Evolutionary conservation across 2,113 vertebrate species (phyloP).

Genomic region (Gavia stellata): DNA sequence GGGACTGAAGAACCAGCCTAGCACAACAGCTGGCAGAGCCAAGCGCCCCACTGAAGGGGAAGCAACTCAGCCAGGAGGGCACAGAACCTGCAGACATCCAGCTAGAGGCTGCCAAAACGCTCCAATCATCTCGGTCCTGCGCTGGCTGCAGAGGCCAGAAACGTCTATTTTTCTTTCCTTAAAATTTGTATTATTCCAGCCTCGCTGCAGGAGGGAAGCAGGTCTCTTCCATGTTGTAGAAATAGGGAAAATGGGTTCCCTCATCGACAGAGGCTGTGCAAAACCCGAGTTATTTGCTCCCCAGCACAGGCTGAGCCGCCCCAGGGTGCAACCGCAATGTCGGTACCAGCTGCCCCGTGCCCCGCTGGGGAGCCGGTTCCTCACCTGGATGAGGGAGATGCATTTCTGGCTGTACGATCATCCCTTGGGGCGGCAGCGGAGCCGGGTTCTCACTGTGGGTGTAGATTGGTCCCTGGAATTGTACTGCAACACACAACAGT

Average conservation of each 20-base stretch:
- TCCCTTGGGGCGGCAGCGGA: slow-evolving; percentile 90
- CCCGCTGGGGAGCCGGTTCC: neutral
- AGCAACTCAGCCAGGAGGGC: neutral
- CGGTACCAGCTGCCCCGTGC: fast-evolving
- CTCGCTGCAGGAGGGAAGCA: neutral
- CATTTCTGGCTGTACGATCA: slow-evolving; percentile 98
- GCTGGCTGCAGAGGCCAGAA: neutral
- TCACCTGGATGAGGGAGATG: slow-evolving; percentile 88
- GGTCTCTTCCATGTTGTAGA: neutral
- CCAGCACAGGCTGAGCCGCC: neutral
- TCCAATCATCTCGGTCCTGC: neutral
- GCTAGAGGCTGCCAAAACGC: neutral
- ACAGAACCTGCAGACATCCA: neutral
- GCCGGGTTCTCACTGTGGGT: slow-evolving; percentile 88
- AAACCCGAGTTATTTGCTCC: neutral
- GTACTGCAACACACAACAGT: slow-evolving; percentile 76
- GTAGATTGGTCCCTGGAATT: slow-evolving; percentile 97
- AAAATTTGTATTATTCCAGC: neutral
- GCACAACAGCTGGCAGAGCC: neutral
- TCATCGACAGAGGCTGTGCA: fast-evolving
- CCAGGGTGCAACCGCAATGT: neutral
- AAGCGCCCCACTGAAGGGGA: neutral
- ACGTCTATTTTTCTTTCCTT: fast-evolving
- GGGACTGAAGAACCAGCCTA: neutral
- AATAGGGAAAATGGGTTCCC: neutral